Conservation (phyloP, 2,113 vertebrate genomes). For the Halichoerus grypus region DNA sequence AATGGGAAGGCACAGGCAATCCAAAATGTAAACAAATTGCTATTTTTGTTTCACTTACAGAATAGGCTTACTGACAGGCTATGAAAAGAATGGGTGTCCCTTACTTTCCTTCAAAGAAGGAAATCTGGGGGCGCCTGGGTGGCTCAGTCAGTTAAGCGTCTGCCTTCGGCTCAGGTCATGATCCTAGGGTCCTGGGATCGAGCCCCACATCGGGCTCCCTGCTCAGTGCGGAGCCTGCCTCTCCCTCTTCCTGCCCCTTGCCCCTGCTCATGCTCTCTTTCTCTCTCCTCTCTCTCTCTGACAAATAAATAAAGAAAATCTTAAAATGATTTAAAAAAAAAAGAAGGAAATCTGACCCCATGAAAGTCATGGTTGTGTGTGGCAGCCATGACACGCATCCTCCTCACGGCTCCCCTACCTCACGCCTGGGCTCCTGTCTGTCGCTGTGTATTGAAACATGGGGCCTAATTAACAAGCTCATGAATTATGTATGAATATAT, state of each 20-base stretch:
- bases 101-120: background rate
- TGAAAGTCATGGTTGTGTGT: rapidly evolving
- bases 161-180: too few relatives aligned
- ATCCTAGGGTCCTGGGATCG: too few relatives aligned
- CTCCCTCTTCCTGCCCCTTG: too few relatives aligned
- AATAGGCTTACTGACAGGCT: background rate
- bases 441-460: background rate
- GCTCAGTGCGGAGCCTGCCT: too few relatives aligned
- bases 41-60: constrained; percentile 10
- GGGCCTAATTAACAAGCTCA: constrained; percentile 51
- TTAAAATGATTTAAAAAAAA: too few relatives aligned
- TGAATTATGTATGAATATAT: constrained; percentile 56
- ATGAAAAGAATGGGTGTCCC: background rate
- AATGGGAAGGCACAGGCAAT: background rate
- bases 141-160: too few relatives aligned
- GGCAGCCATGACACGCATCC: background rate
- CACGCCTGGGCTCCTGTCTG: background rate
- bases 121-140: background rate
- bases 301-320: too few relatives aligned
- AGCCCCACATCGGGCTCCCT: too few relatives aligned
- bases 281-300: too few relatives aligned
- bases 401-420: background rate
- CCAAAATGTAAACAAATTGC: background rate
- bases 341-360: background rate
- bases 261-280: too few relatives aligned